Evolutionary conservation across 2,888 invertebrate species (phyloP), one percentile per base, ranked within the genome.

Genomic region (Zaprionus bogoriensis): DNA sequence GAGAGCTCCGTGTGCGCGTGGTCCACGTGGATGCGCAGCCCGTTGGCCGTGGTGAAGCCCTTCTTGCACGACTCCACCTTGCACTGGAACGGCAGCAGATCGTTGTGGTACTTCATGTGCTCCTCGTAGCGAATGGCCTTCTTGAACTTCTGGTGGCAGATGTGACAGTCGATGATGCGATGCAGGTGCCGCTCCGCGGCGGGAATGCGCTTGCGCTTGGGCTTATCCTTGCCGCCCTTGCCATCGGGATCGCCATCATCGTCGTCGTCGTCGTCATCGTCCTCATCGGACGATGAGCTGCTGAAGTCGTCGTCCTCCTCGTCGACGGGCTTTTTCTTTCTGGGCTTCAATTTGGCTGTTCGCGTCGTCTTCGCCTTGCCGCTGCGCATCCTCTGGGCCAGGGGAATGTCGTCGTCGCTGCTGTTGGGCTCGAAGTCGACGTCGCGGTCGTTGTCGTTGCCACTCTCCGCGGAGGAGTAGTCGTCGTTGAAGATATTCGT

Each of bases 51-150:
- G 19, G 88, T 88, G 42, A 89, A 89, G 0, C 89, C 88, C 45
- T 89, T 89, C 39, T 80, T 80, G 67, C 89, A 89, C 39, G 74
- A 70, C 38, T 88, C 88, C 7, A 89, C 88, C 9, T 84, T 77
- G 51, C 89, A 89, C 58, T 90, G 89, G 62, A 88, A 88, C 14
- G 89, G 88, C 50, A 89, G 62, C 25, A 89, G 73, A 63, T 89
- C 89, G 58, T 90, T 86, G 70, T 89, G 90, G 30, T 86, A 84
- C 22, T 88, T 89, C 89, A 89, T 90, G 32, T 89, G 89, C 47
- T 88, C 88, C 53, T 88, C 83, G 28, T 90, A 89, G 32, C 88
- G 82, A 23, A 83, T 83, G 4, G 77, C 74, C 57, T 90, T 89
- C 39, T 88, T 88, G 50, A 89, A 89, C 36, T 84, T 88, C 60